Evolutionary conservation across 2,797 vertebrate species (phyloP), one percentile per base, ranked within the genome.

Genomic region (Artibeus jamaicensis): DNA sequence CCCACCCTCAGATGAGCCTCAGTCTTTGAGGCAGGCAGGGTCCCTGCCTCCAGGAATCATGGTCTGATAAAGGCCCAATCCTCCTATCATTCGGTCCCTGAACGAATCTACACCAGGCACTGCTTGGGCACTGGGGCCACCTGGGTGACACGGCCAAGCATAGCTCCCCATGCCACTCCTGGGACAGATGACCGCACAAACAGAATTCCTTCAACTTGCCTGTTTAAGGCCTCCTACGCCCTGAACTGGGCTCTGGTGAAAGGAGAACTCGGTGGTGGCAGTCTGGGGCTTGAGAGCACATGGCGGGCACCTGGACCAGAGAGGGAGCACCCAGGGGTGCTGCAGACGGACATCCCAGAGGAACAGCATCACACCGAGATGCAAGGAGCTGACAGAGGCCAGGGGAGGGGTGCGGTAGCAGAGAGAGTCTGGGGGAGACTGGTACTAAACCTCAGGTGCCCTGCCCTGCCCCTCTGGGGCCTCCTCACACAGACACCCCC

Each of bases 161-260:
- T 3, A 2, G 55, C 21, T 42, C 21, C 48, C 70, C 6, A 6
- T 26, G 16, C 0, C 0, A 22, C 68, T 26, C 57, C 26, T 6
- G 32, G 16, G 78, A 78, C 34, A 83, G 46, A 34, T 0, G 6
- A 62, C 24, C 6, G 48, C 18, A 57, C 42, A n/a, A 10, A 70
- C 5, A 6, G 2, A 16, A 70, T 9, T 34, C 48, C 44, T n/a
- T 59, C n/a, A 5, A 10, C 37, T 65, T 1, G 0, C 29, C 37
- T 34, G 12, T 71, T 22, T 15, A 39, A 29, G 19, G 48, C 5
- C 44, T 62, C 50, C 29, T 3, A 18, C n/a, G 68, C 46, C 74
- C 57, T 29, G 37, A 21, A 11, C 1, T 1, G 29, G 0, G 1
- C 22, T 4, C 21, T 14, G 8, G 34, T 12, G 1, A 26, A 9